Evolutionary conservation across 1,140 invertebrate genomes (phyloP).

Genomic region (Cyclargus thomasi): DNA sequence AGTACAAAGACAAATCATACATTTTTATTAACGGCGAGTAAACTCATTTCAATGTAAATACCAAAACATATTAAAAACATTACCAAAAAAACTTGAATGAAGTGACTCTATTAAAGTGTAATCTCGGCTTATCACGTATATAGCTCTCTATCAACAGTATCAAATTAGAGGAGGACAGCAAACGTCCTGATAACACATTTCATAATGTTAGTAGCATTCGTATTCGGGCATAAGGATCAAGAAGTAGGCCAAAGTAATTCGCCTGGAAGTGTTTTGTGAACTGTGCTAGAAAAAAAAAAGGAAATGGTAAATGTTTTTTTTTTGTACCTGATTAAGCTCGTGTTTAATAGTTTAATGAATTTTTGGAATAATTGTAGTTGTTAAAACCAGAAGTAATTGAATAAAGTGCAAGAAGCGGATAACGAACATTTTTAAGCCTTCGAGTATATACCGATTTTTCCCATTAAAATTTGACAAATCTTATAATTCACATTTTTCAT

Average conservation of each 20-base stretch:
- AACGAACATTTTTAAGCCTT: no score
- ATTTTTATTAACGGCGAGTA: no score
- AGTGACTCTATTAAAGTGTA: conserved; percentile 26
- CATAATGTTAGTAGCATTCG: conserved; percentile 41
- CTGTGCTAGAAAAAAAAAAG: background rate
- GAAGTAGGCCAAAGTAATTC: conserved; percentile 50
- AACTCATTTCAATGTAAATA: background rate
- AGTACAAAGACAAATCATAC: no score
- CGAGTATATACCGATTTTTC: no score
- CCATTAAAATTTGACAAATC: no score
- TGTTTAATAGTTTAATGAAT: no score
- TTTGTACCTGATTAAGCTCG: background rate
- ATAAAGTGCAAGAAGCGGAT: no score
- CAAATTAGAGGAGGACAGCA: conserved; percentile 29
- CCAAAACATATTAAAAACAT: no score
- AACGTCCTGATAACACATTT: conserved; percentile 43
- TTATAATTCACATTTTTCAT: no score
- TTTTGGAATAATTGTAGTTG: no score
- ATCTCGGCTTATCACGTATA: conserved; percentile 32
- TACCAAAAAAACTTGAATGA: background rate
- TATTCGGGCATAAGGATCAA: conserved; percentile 46
- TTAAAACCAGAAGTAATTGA: no score
- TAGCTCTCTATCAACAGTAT: conserved; percentile 32
- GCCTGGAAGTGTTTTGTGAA: conserved; percentile 27
- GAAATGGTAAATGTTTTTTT: conserved; percentile 33